Evolutionary conservation across 2,113 vertebrate genomes (phyloP), one percentile per base, ranked within the genome.

Genomic region (Saguinus midas): DNA sequence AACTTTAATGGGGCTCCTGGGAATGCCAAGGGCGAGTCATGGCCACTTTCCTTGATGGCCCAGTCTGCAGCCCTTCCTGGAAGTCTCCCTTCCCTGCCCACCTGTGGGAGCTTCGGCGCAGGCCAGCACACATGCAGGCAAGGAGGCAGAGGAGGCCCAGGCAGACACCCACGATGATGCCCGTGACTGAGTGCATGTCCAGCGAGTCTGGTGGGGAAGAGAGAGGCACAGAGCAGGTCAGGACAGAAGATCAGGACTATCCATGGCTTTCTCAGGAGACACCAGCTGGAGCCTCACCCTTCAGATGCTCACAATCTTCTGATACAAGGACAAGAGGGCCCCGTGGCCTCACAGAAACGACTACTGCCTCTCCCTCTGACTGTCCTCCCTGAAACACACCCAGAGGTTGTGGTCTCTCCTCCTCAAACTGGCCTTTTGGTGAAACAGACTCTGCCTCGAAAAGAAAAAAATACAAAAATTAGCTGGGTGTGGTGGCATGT

Each of bases 151-250:
- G 99, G 78, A 99, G 99, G 61, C 99, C 99, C 93, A 99, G 98
- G 97, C 99, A 99, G 95, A 99, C 99, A 0, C 99, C 99, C 66
- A 99, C 99, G 2, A 99, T 99, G 98, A 99, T 99, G 93, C 99
- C 99, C 0, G 99, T 99, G 97, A 99, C 99, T 1, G 99, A 99
- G 97, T 99, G 99, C 97, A 99, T 98, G 80, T 99, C 99, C 99
- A 99, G 92, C 57, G 99, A 97, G 97, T 99, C 99, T 99, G 87
- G 98, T 58, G 96, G 94, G 57, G 88, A 43, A 43, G n/a, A 96
- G 40, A 61, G 1, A 50, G 17, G 13, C 32, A n/a, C 4, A 86
- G 66, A 27, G 43, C 27, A 80, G 40, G 89, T 97, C 93, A 96
- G 45, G 66, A 4, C 90, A 50, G 78, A 64, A 76, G 25, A 12